Evolutionary conservation across 2,888 invertebrate genomes (phyloP).

Genomic region (Phanerotoma sp.): DNA sequence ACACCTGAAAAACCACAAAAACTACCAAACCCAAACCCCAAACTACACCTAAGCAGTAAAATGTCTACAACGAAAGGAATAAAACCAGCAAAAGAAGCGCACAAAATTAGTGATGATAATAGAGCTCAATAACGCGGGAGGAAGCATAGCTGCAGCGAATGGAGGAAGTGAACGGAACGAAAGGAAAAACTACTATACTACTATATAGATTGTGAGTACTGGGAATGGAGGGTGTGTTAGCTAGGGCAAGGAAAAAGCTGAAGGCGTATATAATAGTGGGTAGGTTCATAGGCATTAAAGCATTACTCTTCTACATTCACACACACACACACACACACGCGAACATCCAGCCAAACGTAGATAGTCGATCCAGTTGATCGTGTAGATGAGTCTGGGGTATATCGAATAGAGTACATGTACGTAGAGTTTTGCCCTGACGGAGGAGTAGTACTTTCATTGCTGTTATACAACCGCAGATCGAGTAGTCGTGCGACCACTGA

Average conservation of each 20-base stretch:
- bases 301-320: background rate
- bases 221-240: constrained; percentile 7
- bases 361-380: constrained; percentile 15
- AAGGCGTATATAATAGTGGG: background rate
- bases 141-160: background rate
- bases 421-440: constrained; percentile 35
- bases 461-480: constrained; percentile 52
- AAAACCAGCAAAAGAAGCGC: no score
- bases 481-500: constrained; percentile 40
- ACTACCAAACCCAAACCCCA: no score
- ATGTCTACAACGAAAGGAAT: no score
- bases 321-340: no score
- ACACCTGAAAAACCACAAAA: no score
- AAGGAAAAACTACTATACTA: no score
- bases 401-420: constrained; percentile 6
- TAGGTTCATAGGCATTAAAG: background rate
- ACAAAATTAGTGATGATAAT: no score
- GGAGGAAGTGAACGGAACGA: constrained; percentile 20
- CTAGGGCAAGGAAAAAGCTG: background rate
- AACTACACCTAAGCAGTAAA: no score
- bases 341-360: no score
- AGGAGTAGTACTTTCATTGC: constrained; percentile 51
- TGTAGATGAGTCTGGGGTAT: constrained; percentile 24
- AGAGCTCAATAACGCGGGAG: background rate
- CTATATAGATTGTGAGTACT: no score